Conservation (phyloP, 2,888 invertebrate species). For the Schizaphis graminum region DNA sequence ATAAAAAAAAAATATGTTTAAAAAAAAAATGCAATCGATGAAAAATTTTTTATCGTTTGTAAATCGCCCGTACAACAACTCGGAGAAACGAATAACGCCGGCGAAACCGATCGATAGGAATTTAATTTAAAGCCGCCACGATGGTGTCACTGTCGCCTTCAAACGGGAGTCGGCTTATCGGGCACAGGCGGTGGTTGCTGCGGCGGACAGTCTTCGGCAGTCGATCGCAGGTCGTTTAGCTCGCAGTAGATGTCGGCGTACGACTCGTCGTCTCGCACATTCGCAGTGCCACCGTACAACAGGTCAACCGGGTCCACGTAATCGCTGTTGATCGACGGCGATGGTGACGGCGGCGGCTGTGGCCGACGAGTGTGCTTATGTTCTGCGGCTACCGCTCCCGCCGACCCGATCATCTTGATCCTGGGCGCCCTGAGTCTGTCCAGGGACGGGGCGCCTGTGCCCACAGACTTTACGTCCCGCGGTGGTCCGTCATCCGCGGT, state of each 20-base stretch:
- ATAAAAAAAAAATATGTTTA: not conserved
- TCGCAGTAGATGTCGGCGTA: slow-evolving; percentile 76
- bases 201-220: slow-evolving; percentile 68
- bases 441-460: slow-evolving; percentile 76
- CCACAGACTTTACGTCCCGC: slow-evolving; percentile 70
- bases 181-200: slow-evolving; percentile 31
- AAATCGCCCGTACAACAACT: not conserved
- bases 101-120: slow-evolving; percentile 34
- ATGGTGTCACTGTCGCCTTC: not conserved
- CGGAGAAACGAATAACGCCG: not conserved
- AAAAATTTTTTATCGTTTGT: not conserved
- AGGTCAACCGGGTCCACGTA: slow-evolving; percentile 73
- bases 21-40: not conserved
- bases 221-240: slow-evolving; percentile 72
- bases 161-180: slow-evolving; percentile 32
- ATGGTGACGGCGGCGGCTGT: slow-evolving; percentile 38
- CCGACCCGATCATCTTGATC: slow-evolving; percentile 25
- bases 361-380: not conserved
- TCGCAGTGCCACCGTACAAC: slow-evolving; percentile 67
- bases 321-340: slow-evolving; percentile 70
- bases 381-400: not conserved
- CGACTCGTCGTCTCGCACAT: slow-evolving; percentile 62
- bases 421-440: slow-evolving; percentile 74
- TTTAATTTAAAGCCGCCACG: not conserved
- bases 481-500: slow-evolving; percentile 58